A percentile compares a stretch with the other conserved stretches of the same genome.
These are phyloP conservation scores for Macrobrachium rosenbergii DNA, from an alignment of 1,140 invertebrate species.

Conservation along the genomic window DNA sequence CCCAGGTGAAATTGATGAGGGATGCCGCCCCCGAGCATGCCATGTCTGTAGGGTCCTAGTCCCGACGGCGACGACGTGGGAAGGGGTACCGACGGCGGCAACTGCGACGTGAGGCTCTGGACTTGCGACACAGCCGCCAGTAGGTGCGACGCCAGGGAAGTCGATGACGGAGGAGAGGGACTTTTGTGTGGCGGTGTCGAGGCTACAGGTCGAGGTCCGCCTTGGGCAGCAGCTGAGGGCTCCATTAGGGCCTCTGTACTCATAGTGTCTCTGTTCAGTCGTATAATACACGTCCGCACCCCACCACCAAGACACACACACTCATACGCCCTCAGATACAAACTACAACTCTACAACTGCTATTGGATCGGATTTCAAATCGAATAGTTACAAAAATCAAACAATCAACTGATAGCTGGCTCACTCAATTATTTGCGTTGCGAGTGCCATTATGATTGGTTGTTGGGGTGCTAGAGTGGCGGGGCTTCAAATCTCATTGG, in stretches of 20 bases:
- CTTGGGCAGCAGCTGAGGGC: constrained; percentile 56
- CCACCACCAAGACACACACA: constrained; percentile 67
- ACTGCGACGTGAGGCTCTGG: constrained; percentile 64
- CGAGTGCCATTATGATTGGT: constrained; percentile 67
- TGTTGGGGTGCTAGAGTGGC: constrained; percentile 66
- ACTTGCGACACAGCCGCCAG: constrained; percentile 66
- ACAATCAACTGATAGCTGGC: constrained; percentile 67
- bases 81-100: constrained; percentile 63
- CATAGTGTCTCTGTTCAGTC: constrained; percentile 56
- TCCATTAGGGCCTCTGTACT: constrained; percentile 66
- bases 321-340: constrained; percentile 66
- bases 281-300: constrained; percentile 62
- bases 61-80: constrained; percentile 65
- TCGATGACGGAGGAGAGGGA: constrained; percentile 66
- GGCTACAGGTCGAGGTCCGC: constrained; percentile 55
- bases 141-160: constrained; percentile 66
- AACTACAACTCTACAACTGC: constrained; percentile 67
- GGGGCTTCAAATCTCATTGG: constrained; percentile 58
- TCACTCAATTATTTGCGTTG: constrained; percentile 67
- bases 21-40: constrained; percentile 61
- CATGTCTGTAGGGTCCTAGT: constrained; percentile 61
- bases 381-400: constrained; percentile 67
- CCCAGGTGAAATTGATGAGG: constrained; percentile 76
- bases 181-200: constrained; percentile 61
- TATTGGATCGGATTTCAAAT: constrained; percentile 67